phyloP scores from a whole-genome alignment of 2,113 vertebrate genomes.

The Ploceus nigricollis region DNA sequence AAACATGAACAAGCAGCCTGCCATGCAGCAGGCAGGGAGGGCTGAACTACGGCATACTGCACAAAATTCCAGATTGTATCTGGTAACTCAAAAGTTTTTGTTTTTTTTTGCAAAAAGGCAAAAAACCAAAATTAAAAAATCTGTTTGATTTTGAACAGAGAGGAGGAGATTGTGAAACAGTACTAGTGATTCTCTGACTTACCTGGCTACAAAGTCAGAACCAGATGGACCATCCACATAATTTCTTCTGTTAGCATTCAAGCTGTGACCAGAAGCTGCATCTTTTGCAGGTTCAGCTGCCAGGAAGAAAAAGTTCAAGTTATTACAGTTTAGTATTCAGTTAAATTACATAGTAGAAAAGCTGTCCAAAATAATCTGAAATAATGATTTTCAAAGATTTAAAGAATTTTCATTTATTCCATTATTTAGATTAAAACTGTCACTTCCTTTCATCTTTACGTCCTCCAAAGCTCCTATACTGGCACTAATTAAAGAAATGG shows the following conservation, averaged over 20 bases:
- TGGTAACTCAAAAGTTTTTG: no score
- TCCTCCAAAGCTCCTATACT: neutral
- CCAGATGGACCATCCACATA: constrained; percentile 73
- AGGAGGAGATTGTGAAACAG: neutral
- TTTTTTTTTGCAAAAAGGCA: neutral
- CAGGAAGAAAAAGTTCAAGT: constrained; percentile 28
- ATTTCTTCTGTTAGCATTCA: constrained; percentile 82
- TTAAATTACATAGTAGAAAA: neutral
- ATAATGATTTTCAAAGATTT: neutral
- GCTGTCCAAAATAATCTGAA: neutral
- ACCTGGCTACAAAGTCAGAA: constrained; percentile 68
- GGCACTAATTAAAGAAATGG: neutral
- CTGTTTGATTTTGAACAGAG: neutral
- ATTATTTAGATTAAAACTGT: neutral
- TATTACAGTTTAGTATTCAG: neutral
- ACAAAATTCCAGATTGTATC: neutral
- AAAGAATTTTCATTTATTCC: neutral
- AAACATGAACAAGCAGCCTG: neutral
- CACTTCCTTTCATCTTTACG: neutral
- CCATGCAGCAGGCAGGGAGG: neutral
- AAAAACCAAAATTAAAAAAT: neutral
- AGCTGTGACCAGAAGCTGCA: constrained; percentile 72
- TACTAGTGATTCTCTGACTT: neutral
- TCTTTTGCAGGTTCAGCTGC: constrained; percentile 74
- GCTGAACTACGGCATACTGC: neutral